Conservation (phyloP, 2,113 vertebrate species). For the Percopsis transmontana region DNA sequence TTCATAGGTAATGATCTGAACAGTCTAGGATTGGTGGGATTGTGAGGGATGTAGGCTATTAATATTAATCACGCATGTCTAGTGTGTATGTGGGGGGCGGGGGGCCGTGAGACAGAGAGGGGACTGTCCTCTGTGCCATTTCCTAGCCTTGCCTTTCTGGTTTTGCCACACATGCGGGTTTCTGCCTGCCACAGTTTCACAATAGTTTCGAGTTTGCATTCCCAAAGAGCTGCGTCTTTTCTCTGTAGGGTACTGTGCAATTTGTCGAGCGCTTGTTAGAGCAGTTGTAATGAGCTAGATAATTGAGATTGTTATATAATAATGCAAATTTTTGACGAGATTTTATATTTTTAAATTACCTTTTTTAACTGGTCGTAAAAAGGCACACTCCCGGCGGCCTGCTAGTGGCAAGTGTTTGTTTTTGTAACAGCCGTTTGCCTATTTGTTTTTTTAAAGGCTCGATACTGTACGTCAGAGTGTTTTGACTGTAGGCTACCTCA, state of each 20-base stretch:
- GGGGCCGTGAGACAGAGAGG: background rate
- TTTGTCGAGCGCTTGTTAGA: background rate
- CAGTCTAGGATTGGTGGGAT: too few species aligned
- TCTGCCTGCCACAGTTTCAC: slow-evolving; percentile 72
- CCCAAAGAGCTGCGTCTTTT: slow-evolving; percentile 49
- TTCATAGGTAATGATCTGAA: too few species aligned
- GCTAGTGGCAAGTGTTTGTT: slow-evolving; percentile 32
- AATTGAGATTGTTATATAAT: background rate
- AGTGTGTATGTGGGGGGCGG: background rate
- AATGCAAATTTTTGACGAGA: too few species aligned
- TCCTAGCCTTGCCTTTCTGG: slow-evolving; percentile 66
- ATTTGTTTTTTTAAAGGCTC: background rate
- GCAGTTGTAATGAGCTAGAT: background rate
- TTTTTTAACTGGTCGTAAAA: too few species aligned
- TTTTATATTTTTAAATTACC: too few species aligned
- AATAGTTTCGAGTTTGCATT: slow-evolving; percentile 71
- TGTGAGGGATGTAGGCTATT: too few species aligned
- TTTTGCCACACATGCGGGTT: slow-evolving; percentile 74
- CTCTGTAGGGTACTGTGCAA: background rate
- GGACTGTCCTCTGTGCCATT: slow-evolving; percentile 29
- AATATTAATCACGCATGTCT: background rate
- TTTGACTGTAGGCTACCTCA: background rate
- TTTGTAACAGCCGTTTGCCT: slow-evolving; percentile 4
- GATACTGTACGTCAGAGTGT: slow-evolving; percentile 2
- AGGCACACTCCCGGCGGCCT: slow-evolving; percentile 18